Base-by-base conservation (phyloP, 1,140 invertebrate species). In the Magallana gigas region DNA sequence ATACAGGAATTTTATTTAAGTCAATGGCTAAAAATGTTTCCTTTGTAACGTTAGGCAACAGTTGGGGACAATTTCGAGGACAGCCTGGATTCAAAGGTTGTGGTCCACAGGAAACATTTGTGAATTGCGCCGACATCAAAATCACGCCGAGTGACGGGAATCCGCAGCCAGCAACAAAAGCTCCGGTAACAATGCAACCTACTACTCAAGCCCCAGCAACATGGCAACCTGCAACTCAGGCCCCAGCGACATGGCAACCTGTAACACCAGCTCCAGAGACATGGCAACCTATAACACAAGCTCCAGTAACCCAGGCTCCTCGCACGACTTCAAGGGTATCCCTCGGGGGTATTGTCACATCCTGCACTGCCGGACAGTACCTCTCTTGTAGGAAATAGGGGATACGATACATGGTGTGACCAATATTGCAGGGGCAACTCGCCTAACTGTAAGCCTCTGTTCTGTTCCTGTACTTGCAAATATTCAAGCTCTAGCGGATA, bases 61-160 rank as follows among this genome's bases (percentile, higher is more conserved):
- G 84, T 57, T 93, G 92, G 91, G 89, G 90, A n/a, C 88, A 85
- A 59, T 80, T 88, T 64, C 60, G 84, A 11, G 48, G 71, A 59
- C 87, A 90, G 29, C 16, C 18, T 0, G 83, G 89, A 12, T 90
- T 89, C 84, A 64, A 86, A 16, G 91, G 92, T 8, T 90, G 88
- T 84, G 92, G 91, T 2, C 64, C 80, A 58, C 90, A 91, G 84
- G 91, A 91, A 83, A 58, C 84, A 59, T 91, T 91, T 68, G 88
- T 90, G 11, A 89, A 88, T 18, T 91, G 91, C 84, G 88, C 91
- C 16, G 91, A 91, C 82, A 87, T 91, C 12, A 36, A 71, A 71
- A 71, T 71, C 23, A 8, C 29, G 11, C 64, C 64, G 11, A 71
- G 18, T 18, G 64, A 71, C 29, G 64, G 64, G 29, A 48, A 48